Evolutionary conservation across 2,888 invertebrate genomes (phyloP).

Genomic region (Hecatera dysodea): DNA sequence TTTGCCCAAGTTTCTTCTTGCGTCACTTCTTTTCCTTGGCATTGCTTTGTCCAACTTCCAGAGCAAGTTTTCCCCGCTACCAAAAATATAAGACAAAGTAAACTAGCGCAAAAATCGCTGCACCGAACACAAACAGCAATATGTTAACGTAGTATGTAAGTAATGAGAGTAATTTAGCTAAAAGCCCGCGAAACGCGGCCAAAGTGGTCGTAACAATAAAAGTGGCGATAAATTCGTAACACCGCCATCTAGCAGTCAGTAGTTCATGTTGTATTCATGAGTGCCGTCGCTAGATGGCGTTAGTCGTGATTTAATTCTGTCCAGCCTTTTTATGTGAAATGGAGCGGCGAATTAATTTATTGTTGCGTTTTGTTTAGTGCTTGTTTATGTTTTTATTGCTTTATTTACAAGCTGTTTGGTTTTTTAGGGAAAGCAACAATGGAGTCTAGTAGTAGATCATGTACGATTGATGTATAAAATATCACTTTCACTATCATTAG

Average conservation of each 20-base stretch:
- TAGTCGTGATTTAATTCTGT: slow-evolving; percentile 85
- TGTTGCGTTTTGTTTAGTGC: slow-evolving; percentile 49
- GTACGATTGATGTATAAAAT: neutral
- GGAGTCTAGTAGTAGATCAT: neutral
- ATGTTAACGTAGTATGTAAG: slow-evolving; percentile 79
- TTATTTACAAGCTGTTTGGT: slow-evolving; percentile 39
- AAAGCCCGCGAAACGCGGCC: slow-evolving; percentile 82
- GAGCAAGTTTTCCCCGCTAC: neutral
- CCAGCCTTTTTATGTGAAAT: slow-evolving; percentile 56
- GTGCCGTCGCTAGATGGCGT: slow-evolving; percentile 83
- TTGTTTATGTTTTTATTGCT: slow-evolving; percentile 43
- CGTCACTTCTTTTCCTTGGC: neutral
- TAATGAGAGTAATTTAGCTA: slow-evolving; percentile 85
- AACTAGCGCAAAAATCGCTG: slow-evolving; percentile 62
- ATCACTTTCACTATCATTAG: too few species aligned
- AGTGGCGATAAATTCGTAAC: slow-evolving; percentile 81
- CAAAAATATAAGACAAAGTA: slow-evolving; percentile 19
- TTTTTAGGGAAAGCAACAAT: neutral
- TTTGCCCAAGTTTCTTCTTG: neutral
- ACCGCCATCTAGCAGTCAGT: slow-evolving; percentile 82
- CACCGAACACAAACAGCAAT: slow-evolving; percentile 63
- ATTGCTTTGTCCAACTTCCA: neutral
- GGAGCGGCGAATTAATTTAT: slow-evolving; percentile 56
- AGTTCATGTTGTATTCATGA: slow-evolving; percentile 86
- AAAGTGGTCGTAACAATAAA: slow-evolving; percentile 83